Evolutionary conservation across 2,888 invertebrate species (phyloP), one percentile per base, ranked within the genome.

Genomic region (Agrypnus murinus): DNA sequence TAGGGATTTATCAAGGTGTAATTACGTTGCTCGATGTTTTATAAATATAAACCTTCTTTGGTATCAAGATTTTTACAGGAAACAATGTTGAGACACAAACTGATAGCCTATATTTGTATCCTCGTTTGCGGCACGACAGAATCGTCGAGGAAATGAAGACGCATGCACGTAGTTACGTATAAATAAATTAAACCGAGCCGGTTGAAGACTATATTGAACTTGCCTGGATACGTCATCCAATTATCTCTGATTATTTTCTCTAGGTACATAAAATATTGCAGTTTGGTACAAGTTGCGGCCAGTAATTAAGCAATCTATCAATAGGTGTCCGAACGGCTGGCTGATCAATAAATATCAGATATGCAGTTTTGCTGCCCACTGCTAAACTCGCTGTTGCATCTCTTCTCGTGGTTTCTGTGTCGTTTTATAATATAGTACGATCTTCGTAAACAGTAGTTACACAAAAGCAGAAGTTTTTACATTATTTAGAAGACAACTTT

Each of bases 281-380:
- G 76, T 69, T 75, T 73, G 55, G 72, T 78, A 80, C 80, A 78
- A 77, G 80, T 81, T 80, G 78, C 79, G 78, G 80, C 79, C 80
- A 78, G 81, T 84, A 84, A 84, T 84, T 83, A 83, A 84, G 83
- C 83, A 81, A 83, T 84, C 83, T 83, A 84, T 84, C 83, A 83
- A 81, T 76, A 78, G 75, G 74, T 77, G 81, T 81, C 81, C 80
- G 77, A 78, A 60, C 69, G 69, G 62, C 69, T 40, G 58, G 64
- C 68, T 66, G 74, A 76, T 72, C 69, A 66, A 76, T 76, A 76
- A 76, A 76, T 76, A 75, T 74, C 73, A 68, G 70, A 73, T 74
- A 73, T 74, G 69, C 72, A 72, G 69, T 68, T 64, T 67, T 63
- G 38, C 69, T 38, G 34, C 64, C 64, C 68, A 70, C 66, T 40